phyloP scores from a whole-genome alignment of 2,113 vertebrate species.

The Paraplagusia blochii region DNA sequence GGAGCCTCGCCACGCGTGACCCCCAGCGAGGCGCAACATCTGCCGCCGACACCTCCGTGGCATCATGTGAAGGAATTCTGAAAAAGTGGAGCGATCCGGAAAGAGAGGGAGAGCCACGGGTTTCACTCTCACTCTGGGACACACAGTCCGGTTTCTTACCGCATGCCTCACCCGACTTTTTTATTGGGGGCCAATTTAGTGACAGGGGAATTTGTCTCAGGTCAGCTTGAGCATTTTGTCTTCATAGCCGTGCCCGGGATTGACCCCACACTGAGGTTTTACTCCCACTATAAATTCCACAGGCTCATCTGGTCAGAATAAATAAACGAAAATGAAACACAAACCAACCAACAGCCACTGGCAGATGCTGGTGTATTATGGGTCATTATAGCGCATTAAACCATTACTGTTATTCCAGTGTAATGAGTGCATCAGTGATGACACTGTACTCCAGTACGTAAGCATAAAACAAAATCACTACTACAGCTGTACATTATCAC shows the following conservation, averaged over 20 bases:
- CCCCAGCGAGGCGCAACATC: constrained; percentile 45
- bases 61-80: constrained; percentile 29
- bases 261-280: constrained; percentile 68
- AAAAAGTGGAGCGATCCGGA: neutral
- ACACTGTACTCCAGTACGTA: too few species aligned
- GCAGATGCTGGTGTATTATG: constrained; percentile 57
- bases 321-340: constrained; percentile 64
- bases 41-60: constrained; percentile 16
- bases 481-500: too few species aligned
- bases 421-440: too few species aligned
- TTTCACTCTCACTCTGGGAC: constrained; percentile 25
- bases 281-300: constrained; percentile 75
- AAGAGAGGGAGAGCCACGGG: neutral
- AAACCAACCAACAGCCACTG: constrained; percentile 60
- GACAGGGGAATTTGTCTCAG: constrained; percentile 49
- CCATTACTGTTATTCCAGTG: neutral
- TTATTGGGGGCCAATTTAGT: constrained; percentile 70
- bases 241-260: constrained; percentile 48
- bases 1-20: constrained; percentile 65
- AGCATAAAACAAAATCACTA: too few species aligned
- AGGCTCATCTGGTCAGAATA: constrained; percentile 76
- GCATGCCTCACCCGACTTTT: constrained; percentile 48
- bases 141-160: neutral
- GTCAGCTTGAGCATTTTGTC: constrained; percentile 72
- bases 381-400: constrained; percentile 18